Percentiles rank a stretch among this genome's conserved stretches.
phyloP scores from a whole-genome alignment of 2,797 vertebrate genomes.

The Sebastes itinus region DNA sequence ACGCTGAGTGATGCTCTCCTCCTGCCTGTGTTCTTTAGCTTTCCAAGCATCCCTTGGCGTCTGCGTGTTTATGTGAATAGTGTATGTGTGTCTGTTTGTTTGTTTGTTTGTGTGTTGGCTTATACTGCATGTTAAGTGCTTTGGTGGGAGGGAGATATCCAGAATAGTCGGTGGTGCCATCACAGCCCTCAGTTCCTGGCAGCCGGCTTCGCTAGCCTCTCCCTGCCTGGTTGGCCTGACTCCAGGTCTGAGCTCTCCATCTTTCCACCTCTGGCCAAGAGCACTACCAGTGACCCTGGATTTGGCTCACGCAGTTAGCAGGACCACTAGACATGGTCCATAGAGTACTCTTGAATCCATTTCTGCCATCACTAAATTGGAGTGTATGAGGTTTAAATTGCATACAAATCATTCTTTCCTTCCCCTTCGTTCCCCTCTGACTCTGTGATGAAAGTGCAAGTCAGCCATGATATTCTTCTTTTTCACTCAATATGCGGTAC shows the following conservation, averaged over 20 bases:
- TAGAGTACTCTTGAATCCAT: constrained; percentile 45
- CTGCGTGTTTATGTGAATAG: constrained; percentile 68
- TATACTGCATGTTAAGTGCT: constrained; percentile 70
- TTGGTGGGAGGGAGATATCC: constrained; percentile 59
- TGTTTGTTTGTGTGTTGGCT: constrained; percentile 61
- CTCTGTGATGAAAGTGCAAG: constrained; percentile 51
- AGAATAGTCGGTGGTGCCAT: constrained; percentile 65
- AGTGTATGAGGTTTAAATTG: constrained; percentile 60
- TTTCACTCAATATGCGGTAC: constrained; percentile 22
- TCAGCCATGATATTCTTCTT: constrained; percentile 54
- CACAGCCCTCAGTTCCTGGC: constrained; percentile 64
- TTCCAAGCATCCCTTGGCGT: constrained; percentile 58
- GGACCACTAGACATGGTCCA: constrained; percentile 58
- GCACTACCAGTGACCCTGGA: constrained; percentile 53
- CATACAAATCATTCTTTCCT: constrained; percentile 65
- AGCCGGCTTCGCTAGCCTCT: constrained; percentile 55
- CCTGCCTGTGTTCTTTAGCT: constrained; percentile 63
- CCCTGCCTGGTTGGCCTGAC: constrained; percentile 51
- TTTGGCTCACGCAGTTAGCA: constrained; percentile 44
- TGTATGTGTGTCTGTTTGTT: constrained; percentile 50
- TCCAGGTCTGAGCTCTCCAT: constrained; percentile 57
- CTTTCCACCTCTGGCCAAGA: constrained; percentile 48
- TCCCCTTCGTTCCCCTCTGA: constrained; percentile 23
- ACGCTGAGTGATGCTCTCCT: constrained; percentile 75
- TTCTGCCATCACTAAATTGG: constrained; percentile 60